Base-by-base conservation (phyloP, 2,113 vertebrate genomes). In the Paradoxurus hermaphroditus region DNA sequence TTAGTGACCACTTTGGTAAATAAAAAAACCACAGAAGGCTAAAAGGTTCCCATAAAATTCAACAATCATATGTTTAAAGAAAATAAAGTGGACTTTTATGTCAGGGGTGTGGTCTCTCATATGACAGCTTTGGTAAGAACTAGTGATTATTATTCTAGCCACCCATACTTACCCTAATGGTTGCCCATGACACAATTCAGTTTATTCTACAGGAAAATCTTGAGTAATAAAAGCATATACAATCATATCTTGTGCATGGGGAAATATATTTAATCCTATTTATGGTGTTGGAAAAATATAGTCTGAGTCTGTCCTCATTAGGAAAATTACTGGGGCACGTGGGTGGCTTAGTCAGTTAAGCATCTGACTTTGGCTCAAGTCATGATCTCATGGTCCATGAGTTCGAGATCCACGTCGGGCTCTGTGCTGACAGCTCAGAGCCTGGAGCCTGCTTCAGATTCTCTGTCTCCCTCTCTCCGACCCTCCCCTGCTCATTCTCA, bases 41-140 rank as follows among this genome's bases (percentile, higher is more conserved):
- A 84, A 96, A 94, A 91, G 92, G 13, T 68, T 86, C 41, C 70
- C 75, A 88, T 97, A 97, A 96, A 97, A 93, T 86, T 95, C 63
- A 97, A 88, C 36, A 73, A 96, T 29, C 73, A 25, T 84, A 3
- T 91, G 23, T 44, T 87, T 86, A 93, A 68, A 96, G 56, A 86
- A 92, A 96, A 86, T 86, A 94, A 88, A 98, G 9, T 44, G 23
- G 23, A 63, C 56, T 97, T 85, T 89, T 36, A 53, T 90, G 41
- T 62, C 34, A 87, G 12, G 10, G 11, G 27, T 86, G 56, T 94
- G 46, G 90, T 91, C 97, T 94, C 15, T 63, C 56, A 65, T n/a
- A 92, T n/a, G 65, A 90, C 29, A 92, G 39, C n/a, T 44, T 84
- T 27, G 36, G 63, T 85, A 95, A 70, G 31, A 89, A 44, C 7